Evolutionary conservation across 2,113 vertebrate genomes (phyloP).

Genomic region (Thalassoma bifasciatum): DNA sequence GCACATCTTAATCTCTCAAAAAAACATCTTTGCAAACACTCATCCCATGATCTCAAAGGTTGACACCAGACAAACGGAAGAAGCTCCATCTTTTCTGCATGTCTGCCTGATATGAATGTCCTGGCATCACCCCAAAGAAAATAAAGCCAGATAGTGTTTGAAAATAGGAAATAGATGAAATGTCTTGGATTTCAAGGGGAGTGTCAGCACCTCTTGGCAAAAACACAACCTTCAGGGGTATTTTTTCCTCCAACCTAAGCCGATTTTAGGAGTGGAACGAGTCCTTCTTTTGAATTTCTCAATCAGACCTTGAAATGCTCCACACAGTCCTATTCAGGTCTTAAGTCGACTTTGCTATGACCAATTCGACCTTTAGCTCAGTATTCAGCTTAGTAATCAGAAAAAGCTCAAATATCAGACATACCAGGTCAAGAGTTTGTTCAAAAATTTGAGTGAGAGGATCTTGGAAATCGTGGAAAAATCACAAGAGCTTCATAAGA

Average conservation of each 20-base stretch:
- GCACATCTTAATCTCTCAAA: not conserved
- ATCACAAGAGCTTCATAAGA: not conserved
- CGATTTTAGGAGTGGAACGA: conserved; percentile 28
- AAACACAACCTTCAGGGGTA: conserved; percentile 24
- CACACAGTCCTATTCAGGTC: conserved; percentile 28
- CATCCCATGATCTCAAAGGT: not conserved
- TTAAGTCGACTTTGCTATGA: conserved; percentile 30
- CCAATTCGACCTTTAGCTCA: conserved; percentile 18
- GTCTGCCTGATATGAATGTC: conserved; percentile 18
- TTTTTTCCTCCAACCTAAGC: conserved; percentile 12
- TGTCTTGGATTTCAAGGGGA: conserved; percentile 22
- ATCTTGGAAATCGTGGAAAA: not conserved
- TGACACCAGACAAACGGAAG: conserved; percentile 18
- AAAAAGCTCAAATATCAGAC: not conserved
- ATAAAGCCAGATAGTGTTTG: conserved; percentile 35
- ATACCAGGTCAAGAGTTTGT: not conserved
- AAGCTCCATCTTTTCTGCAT: conserved; percentile 19
- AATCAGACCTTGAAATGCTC: conserved; percentile 49
- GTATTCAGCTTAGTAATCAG: conserved; percentile 1
- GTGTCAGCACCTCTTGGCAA: conserved; percentile 18
- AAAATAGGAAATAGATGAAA: conserved; percentile 60
- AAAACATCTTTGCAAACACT: not conserved
- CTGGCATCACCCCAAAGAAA: conserved; percentile 55
- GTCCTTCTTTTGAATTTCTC: conserved; percentile 38
- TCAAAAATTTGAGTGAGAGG: no score